These are phyloP conservation scores for Crepidodera aurea DNA, from an alignment of 2,888 invertebrate genomes.

Conservation along the genomic window DNA sequence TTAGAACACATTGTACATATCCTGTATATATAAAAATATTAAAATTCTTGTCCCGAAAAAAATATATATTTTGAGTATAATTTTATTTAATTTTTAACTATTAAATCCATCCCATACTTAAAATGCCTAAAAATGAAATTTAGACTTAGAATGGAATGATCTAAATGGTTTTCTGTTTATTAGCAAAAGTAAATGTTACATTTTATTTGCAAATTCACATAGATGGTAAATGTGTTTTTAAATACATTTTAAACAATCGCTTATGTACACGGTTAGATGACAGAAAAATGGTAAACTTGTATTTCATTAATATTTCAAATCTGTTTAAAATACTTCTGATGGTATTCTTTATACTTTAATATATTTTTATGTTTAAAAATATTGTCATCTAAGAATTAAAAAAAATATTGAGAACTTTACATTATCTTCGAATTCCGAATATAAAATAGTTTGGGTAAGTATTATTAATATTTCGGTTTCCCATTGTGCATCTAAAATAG, in stretches of 20 bases:
- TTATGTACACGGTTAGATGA: constrained; percentile 15
- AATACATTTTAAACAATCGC: constrained; percentile 6
- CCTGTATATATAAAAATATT: constrained; percentile 14
- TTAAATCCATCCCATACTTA: constrained; percentile 13
- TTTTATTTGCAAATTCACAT: constrained; percentile 6
- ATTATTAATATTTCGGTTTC: too few species aligned
- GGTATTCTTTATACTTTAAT: too few species aligned
- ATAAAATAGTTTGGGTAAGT: too few species aligned
- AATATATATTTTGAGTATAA: background rate
- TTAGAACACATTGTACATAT: constrained; percentile 13
- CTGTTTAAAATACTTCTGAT: too few species aligned
- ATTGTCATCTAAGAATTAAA: too few species aligned
- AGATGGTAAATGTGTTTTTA: constrained; percentile 10
- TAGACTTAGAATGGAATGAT: background rate
- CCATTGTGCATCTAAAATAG: too few species aligned
- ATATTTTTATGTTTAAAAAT: too few species aligned
- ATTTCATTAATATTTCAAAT: background rate
- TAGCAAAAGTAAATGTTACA: background rate
- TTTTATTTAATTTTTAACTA: constrained; percentile 7
- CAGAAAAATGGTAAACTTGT: constrained; percentile 9
- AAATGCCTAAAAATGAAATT: background rate
- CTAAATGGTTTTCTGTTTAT: background rate
- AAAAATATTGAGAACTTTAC: too few species aligned
- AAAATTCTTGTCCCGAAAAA: background rate
- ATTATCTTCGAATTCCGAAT: too few species aligned